phyloP scores from a whole-genome alignment of 2,888 invertebrate species.

The Volucella inflata region DNA sequence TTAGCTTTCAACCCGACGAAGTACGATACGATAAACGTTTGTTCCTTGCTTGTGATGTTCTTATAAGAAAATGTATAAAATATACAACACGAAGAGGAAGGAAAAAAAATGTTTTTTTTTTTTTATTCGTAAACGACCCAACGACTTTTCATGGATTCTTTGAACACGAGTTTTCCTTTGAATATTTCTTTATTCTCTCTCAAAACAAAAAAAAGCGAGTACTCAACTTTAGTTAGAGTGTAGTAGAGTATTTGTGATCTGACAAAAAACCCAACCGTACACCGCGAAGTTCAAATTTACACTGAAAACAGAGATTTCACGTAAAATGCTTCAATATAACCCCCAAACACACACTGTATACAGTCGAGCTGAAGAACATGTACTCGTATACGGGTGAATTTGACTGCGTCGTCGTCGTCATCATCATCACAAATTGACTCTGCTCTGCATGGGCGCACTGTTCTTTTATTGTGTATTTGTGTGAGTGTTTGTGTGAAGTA shows the following conservation, averaged over 20 bases:
- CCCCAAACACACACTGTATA: conserved; percentile 55
- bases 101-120: conserved; percentile 19
- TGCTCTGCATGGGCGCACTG: conserved; percentile 58
- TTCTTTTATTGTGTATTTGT: conserved; percentile 53
- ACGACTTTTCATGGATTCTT: conserved; percentile 64
- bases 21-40: conserved; percentile 42
- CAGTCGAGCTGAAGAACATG: conserved; percentile 51
- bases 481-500: conserved; percentile 50
- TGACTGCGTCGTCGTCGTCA: conserved; percentile 66
- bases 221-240: conserved; percentile 59
- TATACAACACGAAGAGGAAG: conserved; percentile 28
- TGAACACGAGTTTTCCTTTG: conserved; percentile 62
- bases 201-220: conserved; percentile 49
- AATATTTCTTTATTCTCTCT: conserved; percentile 57
- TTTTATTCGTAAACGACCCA: conserved; percentile 25
- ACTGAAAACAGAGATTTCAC: conserved; percentile 82
- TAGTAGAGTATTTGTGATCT: conserved; percentile 68
- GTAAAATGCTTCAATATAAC: conserved; percentile 70
- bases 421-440: conserved; percentile 8
- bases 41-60: conserved; percentile 49
- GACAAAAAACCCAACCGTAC: conserved; percentile 79
- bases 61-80: conserved; percentile 58
- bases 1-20: conserved; percentile 50
- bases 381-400: conserved; percentile 29
- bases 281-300: conserved; percentile 83